phyloP scores from a whole-genome alignment of 1,140 invertebrate genomes.

The Drosophila lacertosa region DNA sequence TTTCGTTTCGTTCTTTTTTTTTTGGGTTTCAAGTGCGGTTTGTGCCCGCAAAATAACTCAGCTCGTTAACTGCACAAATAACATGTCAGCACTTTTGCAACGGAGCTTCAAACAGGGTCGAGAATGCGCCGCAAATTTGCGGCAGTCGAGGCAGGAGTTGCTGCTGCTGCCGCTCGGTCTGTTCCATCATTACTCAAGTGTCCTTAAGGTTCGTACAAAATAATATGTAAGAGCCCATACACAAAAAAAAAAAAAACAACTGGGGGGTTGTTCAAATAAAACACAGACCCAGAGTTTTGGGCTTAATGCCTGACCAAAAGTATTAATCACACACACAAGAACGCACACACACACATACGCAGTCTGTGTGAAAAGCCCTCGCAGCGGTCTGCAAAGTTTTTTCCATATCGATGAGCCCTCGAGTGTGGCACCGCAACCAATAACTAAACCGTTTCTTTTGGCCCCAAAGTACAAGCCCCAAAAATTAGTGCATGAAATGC shows the following conservation, averaged over 20 bases:
- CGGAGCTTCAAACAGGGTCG: slow-evolving; percentile 64
- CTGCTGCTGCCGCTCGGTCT: slow-evolving; percentile 22
- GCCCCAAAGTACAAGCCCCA: slow-evolving; percentile 28
- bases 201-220: slow-evolving; percentile 46
- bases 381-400: slow-evolving; percentile 46
- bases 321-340: slow-evolving; percentile 48
- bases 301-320: slow-evolving; percentile 51
- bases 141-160: slow-evolving; percentile 33
- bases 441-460: slow-evolving; percentile 37
- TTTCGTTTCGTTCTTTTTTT: slow-evolving; percentile 46
- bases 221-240: slow-evolving; percentile 44
- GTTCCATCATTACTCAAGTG: slow-evolving; percentile 57
- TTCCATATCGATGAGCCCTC: slow-evolving; percentile 36
- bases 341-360: not conserved
- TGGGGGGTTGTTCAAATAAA: slow-evolving; percentile 40
- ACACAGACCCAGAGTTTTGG: slow-evolving; percentile 32
- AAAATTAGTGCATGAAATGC: slow-evolving; percentile 55
- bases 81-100: slow-evolving; percentile 80
- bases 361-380: slow-evolving; percentile 4
- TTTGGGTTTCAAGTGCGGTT: slow-evolving; percentile 75
- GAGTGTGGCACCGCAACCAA: slow-evolving; percentile 43
- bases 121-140: slow-evolving; percentile 68
- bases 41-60: slow-evolving; percentile 76
- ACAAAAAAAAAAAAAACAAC: slow-evolving; percentile 31
- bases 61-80: slow-evolving; percentile 81